Percentiles rank a stretch among this genome's conserved stretches.
These are phyloP conservation scores for Oryzaephilus surinamensis DNA, from an alignment of 1,140 invertebrate species.

Conservation along the genomic window DNA sequence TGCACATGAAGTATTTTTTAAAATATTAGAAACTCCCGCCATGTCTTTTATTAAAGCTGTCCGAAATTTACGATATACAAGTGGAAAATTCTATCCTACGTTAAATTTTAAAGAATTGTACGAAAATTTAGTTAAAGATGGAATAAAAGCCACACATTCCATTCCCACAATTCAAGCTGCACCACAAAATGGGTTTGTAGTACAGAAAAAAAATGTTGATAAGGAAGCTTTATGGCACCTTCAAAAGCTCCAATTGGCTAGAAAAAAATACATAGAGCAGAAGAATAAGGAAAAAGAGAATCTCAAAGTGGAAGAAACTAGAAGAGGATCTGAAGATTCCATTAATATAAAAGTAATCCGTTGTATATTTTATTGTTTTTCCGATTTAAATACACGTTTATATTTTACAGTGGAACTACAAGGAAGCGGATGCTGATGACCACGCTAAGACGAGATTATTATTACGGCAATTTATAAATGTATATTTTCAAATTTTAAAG, in stretches of 20 bases:
- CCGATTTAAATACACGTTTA: too few relatives aligned
- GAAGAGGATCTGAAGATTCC: conserved; percentile 27
- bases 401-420: too few relatives aligned
- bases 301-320: conserved; percentile 11
- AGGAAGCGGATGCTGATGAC: too few relatives aligned
- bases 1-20: conserved; percentile 52
- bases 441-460: too few relatives aligned
- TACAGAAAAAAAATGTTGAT: neutral
- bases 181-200: conserved; percentile 2
- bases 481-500: conserved; percentile 56
- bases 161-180: neutral
- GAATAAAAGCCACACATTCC: neutral
- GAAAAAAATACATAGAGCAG: conserved; percentile 34
- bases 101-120: conserved; percentile 52
- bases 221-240: neutral
- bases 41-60: conserved; percentile 55
- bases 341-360: conserved; percentile 31
- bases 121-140: conserved; percentile 37
- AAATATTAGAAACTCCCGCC: conserved; percentile 53
- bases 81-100: conserved; percentile 46
- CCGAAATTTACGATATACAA: conserved; percentile 50
- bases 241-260: too few relatives aligned
- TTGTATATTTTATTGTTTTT: too few relatives aligned
- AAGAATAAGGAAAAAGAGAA: conserved; percentile 15
- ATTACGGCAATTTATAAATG: conserved; percentile 58